Conservation (phyloP, 2,797 vertebrate genomes). For the Platalea minor region DNA sequence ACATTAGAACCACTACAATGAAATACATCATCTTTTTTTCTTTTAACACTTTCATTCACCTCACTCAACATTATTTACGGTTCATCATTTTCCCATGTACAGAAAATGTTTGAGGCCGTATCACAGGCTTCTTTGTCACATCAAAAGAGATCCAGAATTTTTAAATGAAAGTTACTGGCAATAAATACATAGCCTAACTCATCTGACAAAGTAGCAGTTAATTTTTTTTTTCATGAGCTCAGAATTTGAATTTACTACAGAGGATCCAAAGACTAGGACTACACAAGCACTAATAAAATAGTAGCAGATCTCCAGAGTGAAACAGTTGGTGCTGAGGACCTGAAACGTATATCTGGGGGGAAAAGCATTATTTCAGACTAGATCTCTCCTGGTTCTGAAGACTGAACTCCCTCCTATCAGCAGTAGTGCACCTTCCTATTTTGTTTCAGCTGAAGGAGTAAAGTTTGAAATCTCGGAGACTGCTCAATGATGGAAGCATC, state of each 20-base stretch:
- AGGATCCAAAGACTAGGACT: neutral
- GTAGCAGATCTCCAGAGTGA: neutral
- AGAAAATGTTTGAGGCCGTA: neutral
- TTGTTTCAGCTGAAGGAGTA: neutral
- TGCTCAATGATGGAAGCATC: neutral
- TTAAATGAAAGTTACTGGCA: neutral
- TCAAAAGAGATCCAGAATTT: neutral
- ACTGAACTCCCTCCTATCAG: neutral
- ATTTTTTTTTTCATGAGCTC: neutral
- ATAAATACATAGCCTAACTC: accelerated
- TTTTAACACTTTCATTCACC: neutral
- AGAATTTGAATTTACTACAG: neutral
- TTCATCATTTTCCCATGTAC: neutral
- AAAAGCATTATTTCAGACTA: neutral
- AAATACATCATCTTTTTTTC: neutral
- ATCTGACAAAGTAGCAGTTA: neutral
- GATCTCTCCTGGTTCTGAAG: neutral
- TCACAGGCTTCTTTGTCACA: neutral
- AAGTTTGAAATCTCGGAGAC: neutral
- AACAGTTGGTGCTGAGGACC: neutral
- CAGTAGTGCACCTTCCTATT: neutral
- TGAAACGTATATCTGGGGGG: accelerated
- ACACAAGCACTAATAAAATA: neutral
- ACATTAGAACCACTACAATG: neutral
- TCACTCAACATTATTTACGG: neutral